A percentile compares a stretch with the other conserved stretches of the same genome.
Evolutionary conservation across 2,888 invertebrate species (phyloP).

Genomic region (Formica aserva): DNA sequence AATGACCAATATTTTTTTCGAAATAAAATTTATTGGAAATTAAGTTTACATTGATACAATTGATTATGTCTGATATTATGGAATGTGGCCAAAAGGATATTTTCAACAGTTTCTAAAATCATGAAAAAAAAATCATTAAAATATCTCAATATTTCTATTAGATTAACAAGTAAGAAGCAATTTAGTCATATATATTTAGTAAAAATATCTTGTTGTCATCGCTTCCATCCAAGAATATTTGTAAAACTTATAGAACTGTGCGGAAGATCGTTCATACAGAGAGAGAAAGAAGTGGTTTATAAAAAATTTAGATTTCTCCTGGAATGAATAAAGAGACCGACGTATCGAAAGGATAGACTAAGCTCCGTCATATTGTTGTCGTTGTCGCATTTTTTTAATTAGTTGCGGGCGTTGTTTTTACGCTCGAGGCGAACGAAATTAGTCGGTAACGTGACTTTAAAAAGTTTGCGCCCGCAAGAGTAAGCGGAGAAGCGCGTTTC

Average conservation of each 20-base stretch:
- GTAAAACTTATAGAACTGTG: not conserved
- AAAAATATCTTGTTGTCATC: not conserved
- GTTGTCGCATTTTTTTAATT: constrained; percentile 41
- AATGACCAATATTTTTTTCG: not conserved
- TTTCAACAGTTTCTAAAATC: not conserved
- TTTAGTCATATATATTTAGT: not conserved
- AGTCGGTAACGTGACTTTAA: constrained; percentile 42
- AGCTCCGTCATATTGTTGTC: not conserved
- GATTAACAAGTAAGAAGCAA: not conserved
- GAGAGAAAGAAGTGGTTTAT: not conserved
- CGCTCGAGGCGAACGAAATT: constrained; percentile 18
- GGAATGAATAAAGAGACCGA: not conserved
- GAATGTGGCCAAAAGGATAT: not conserved
- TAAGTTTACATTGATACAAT: not conserved
- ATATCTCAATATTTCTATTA: constrained; percentile 3
- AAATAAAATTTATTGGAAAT: not conserved
- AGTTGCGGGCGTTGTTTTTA: constrained; percentile 19
- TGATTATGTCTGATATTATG: not conserved
- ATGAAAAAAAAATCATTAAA: not conserved
- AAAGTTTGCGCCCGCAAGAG: constrained; percentile 25
- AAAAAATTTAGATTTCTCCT: not conserved
- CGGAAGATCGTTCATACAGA: not conserved
- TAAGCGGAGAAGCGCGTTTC: constrained; percentile 32
- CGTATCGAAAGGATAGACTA: not conserved
- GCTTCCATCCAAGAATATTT: not conserved